Conservation (phyloP, 2,888 invertebrate species). For the Hypsopygia costalis region DNA sequence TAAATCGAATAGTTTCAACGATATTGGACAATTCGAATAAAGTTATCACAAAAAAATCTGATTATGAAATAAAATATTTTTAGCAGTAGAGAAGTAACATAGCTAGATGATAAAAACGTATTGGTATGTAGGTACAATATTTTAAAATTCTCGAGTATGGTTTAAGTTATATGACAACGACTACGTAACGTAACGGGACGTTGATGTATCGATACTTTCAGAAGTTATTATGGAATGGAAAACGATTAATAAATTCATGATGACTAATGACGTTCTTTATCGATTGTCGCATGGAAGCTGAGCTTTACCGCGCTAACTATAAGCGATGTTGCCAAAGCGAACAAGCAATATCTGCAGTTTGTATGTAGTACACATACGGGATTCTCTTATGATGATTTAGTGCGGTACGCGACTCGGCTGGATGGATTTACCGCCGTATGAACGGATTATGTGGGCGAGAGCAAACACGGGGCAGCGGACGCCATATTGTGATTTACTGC, state of each 20-base stretch:
- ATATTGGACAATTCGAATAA: conserved; percentile 52
- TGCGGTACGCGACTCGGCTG: conserved; percentile 64
- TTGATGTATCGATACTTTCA: not conserved
- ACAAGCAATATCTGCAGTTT: conserved; percentile 45
- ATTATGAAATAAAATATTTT: not conserved
- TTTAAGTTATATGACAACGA: not conserved
- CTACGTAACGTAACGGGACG: not conserved
- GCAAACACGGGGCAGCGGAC: conserved; percentile 77
- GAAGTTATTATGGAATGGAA: not conserved
- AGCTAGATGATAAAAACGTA: not conserved
- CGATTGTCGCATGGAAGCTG: conserved; percentile 7
- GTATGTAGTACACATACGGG: conserved; percentile 51
- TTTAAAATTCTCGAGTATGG: not conserved
- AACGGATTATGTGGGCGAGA: conserved; percentile 80
- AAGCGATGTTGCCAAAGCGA: conserved; percentile 49
- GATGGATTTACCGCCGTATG: conserved; percentile 79
- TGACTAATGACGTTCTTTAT: conserved; percentile 1
- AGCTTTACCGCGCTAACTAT: conserved; percentile 11
- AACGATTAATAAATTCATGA: no score
- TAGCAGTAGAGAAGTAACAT: no score
- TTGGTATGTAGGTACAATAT: not conserved
- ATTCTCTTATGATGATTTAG: conserved; percentile 81
- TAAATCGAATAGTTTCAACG: conserved; percentile 62
- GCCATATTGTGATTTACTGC: conserved; percentile 75
- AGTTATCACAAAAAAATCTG: conserved; percentile 32